These are phyloP conservation scores for Oasisia sp. DNA, from an alignment of 2,888 invertebrate genomes.

Conservation along the genomic window DNA sequence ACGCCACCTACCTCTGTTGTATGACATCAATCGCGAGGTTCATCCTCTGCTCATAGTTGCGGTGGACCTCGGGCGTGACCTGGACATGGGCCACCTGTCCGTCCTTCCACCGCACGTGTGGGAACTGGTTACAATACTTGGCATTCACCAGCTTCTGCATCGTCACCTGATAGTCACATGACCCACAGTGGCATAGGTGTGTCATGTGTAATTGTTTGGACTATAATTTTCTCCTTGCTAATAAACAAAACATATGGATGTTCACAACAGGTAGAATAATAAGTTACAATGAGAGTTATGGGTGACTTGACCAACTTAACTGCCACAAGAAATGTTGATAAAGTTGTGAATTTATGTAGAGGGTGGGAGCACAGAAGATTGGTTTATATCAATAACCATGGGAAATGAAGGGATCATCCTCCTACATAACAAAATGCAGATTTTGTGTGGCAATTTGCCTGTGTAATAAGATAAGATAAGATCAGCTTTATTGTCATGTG, in stretches of 20 bases:
- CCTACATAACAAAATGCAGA: too few relatives aligned
- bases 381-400: too few relatives aligned
- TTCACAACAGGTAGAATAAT: too few relatives aligned
- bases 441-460: too few relatives aligned
- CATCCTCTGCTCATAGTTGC: conserved; percentile 59
- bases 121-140: conserved; percentile 64
- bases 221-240: not conserved
- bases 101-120: conserved; percentile 64
- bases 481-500: too few relatives aligned
- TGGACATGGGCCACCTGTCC: conserved; percentile 64
- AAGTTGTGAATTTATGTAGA: too few relatives aligned
- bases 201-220: not conserved
- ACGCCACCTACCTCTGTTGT: conserved; percentile 55
- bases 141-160: conserved; percentile 62
- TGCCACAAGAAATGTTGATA: too few relatives aligned
- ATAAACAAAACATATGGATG: not conserved
- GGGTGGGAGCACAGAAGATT: too few relatives aligned
- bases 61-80: conserved; percentile 63
- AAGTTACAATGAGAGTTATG: too few relatives aligned
- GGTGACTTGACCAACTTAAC: too few relatives aligned
- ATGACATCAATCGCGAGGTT: conserved; percentile 54
- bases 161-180: not conserved
- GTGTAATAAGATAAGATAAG: too few relatives aligned
- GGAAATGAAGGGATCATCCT: too few relatives aligned
- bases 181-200: not conserved